Evolutionary conservation across 2,888 invertebrate species (phyloP), one percentile per base, ranked within the genome.

Genomic region (Agrochola circellaris): DNA sequence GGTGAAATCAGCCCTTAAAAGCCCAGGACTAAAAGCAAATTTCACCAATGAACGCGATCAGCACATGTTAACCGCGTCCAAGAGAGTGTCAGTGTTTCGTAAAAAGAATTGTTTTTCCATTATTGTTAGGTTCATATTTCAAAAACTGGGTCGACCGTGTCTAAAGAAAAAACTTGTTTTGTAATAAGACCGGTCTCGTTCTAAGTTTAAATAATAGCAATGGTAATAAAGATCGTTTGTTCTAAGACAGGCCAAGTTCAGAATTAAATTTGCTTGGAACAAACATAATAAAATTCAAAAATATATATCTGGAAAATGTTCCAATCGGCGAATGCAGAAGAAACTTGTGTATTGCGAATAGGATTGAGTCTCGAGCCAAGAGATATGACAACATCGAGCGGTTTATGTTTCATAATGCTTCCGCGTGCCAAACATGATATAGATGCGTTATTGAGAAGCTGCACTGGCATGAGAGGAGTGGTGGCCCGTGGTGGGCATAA

Each of bases 331-430:
- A 56, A 68, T 69, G 45, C n/a, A 34, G 61, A 34, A 56, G 56
- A 51, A 73, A 67, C 62, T 64, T 23, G 17, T 56, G 20, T 75
- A 67, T 71, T 73, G 45, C 51, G 15, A 42, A 61, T 38, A 60
- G 38, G 38, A 56, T 38, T 7, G 62, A 64, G 26, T 48, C 51
- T 61, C 2, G 69, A 84, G 79, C 85, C 87, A 87, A 86, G 30
- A 81, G 73, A 74, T 74, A 71, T 51, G 65, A 64, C n/a, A 71
- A 69, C 34, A 73, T 60, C 5, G 77, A 70, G 66, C 20, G 15
- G 45, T 48, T 81, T 54, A 26, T 30, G 30, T 61, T 58, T 54
- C 30, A 1, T 54, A 69, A 77, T 72, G 26, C n/a, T 74, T 74
- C 51, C 60, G 51, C 30, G 13, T 56, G 23, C 48, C 23, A 30